These are phyloP conservation scores for Taphrorychus bicolor DNA, from an alignment of 2,888 invertebrate genomes.

Conservation along the genomic window DNA sequence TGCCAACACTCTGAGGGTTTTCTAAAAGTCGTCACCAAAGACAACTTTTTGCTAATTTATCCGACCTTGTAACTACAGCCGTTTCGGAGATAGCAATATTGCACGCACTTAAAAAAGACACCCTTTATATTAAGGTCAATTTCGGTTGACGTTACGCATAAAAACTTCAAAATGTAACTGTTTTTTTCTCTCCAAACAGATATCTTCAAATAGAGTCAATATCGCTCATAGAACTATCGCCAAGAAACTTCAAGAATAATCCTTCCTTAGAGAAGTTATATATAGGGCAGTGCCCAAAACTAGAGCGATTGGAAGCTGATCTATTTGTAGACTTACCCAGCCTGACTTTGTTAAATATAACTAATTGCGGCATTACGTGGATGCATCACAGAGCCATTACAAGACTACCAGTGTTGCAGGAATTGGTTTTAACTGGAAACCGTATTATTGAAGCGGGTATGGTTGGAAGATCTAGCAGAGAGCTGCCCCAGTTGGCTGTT, in stretches of 20 bases:
- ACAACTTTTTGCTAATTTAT: no score
- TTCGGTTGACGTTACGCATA: not conserved
- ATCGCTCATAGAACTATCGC: slow-evolving; percentile 70
- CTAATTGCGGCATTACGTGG: slow-evolving; percentile 76
- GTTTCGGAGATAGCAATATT: no score
- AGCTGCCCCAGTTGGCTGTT: slow-evolving; percentile 74
- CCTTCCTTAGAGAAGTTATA: slow-evolving; percentile 78
- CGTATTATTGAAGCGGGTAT: slow-evolving; percentile 80
- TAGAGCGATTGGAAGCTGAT: slow-evolving; percentile 75
- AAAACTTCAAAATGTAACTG: not conserved
- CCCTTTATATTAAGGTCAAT: no score
- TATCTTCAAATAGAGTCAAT: slow-evolving; percentile 78
- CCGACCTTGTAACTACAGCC: no score
- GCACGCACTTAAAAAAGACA: no score
- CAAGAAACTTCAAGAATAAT: slow-evolving; percentile 74
- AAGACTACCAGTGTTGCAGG: slow-evolving; percentile 72
- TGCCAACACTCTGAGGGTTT: no score
- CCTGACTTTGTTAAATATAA: slow-evolving; percentile 75
- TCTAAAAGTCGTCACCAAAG: no score
- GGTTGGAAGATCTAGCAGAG: slow-evolving; percentile 79
- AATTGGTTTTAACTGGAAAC: slow-evolving; percentile 75
- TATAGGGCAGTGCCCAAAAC: slow-evolving; percentile 71
- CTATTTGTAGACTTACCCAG: slow-evolving; percentile 69
- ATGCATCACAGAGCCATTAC: slow-evolving; percentile 81
- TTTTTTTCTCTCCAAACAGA: no score